Conservation (phyloP, 2,113 vertebrate genomes). For the Dipodomys ordii region DNA sequence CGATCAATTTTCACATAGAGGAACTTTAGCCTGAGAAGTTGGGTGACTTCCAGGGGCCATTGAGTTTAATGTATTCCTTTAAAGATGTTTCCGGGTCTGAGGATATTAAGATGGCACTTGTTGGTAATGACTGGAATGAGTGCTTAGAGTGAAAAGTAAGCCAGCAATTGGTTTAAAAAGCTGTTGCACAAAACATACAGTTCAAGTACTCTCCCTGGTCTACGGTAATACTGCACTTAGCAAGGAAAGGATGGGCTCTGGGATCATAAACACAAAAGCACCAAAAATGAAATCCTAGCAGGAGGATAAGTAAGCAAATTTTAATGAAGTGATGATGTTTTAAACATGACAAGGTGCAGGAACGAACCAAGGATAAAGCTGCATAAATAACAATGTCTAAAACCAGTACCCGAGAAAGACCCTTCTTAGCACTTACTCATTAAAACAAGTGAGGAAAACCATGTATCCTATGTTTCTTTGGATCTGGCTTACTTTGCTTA, state of each 20-base stretch:
- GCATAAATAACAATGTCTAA: not conserved
- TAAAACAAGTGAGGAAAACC: too few species aligned
- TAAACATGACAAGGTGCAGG: not conserved
- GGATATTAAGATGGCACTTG: not conserved
- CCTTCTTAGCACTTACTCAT: not conserved
- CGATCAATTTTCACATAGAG: not conserved
- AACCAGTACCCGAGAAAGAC: not conserved
- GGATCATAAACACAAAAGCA: not conserved
- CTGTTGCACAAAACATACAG: not conserved
- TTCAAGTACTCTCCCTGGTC: too few species aligned
- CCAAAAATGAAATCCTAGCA: not conserved
- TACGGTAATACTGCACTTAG: not conserved
- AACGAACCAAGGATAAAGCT: not conserved
- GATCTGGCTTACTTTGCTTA: too few species aligned
- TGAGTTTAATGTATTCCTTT: not conserved
- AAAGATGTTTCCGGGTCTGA: not conserved
- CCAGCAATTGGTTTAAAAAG: not conserved
- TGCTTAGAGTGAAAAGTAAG: not conserved
- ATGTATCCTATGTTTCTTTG: too few species aligned
- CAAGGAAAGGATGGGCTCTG: not conserved
- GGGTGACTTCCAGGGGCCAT: not conserved
- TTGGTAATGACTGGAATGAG: not conserved
- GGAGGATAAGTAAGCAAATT: not conserved
- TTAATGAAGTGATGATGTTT: not conserved
- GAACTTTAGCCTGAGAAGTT: not conserved